A percentile compares a stretch with the other conserved stretches of the same genome.
Evolutionary conservation across 2,113 vertebrate species (phyloP).

Genomic region (Oxyruncus cristatus): DNA sequence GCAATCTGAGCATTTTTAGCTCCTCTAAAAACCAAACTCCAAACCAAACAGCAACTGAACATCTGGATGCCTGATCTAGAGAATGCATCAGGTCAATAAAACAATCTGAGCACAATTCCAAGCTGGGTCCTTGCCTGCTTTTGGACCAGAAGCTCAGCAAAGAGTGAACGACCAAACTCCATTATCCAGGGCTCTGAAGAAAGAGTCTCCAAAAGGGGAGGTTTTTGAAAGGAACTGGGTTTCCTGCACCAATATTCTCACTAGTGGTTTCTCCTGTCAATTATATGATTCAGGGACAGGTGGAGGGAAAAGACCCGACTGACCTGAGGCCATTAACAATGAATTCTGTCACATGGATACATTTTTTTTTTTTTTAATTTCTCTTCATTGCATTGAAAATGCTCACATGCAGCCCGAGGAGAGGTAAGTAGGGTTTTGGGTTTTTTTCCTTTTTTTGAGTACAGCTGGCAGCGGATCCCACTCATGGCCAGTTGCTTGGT

Average conservation of each 20-base stretch:
- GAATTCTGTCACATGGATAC: not conserved
- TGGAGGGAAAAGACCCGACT: not conserved
- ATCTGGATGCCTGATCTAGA: not conserved
- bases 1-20: not conserved
- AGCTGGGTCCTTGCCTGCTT: not conserved
- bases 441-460: not conserved
- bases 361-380: not conserved
- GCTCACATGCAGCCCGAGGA: not conserved
- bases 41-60: not conserved
- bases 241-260: not conserved
- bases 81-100: not conserved
- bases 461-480: not conserved
- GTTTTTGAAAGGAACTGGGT: not conserved
- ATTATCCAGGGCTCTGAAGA: not conserved
- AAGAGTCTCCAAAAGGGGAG: not conserved
- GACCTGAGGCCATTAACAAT: not conserved
- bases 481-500: conserved; percentile 51
- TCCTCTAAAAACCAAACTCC: not conserved
- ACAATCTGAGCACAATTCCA: not conserved
- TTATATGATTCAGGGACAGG: not conserved
- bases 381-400: not conserved
- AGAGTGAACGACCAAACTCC: not conserved
- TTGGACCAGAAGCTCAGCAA: not conserved
- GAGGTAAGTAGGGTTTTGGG: not conserved
- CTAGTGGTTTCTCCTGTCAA: not conserved